A percentile compares a stretch with the other conserved stretches of the same genome.
These are phyloP conservation scores for Danio choprae DNA, from an alignment of 2,797 vertebrate species.

Conservation along the genomic window DNA sequence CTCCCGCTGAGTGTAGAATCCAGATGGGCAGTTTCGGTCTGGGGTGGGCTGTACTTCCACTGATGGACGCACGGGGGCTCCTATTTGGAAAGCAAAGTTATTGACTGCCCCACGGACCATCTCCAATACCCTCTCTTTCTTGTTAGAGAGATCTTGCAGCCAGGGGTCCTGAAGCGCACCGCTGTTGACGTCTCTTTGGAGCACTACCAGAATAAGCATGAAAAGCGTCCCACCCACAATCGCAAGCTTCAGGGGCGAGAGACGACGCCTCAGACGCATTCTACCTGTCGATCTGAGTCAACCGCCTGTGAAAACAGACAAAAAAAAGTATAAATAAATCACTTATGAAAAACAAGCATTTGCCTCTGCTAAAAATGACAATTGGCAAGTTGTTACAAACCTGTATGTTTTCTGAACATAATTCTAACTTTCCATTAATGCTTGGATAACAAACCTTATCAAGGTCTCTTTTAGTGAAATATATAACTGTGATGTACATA, in stretches of 20 bases:
- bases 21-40: constrained; percentile 78
- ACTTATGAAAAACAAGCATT: neutral
- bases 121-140: constrained; percentile 83
- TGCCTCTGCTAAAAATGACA: too few species aligned
- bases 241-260: constrained; percentile 83
- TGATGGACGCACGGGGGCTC: constrained; percentile 77
- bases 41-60: constrained; percentile 57
- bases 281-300: constrained; percentile 27
- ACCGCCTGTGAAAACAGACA: constrained; percentile 14
- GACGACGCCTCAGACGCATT: constrained; percentile 86
- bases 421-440: too few species aligned
- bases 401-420: too few species aligned
- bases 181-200: constrained; percentile 79
- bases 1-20: constrained; percentile 84
- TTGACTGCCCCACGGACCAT: constrained; percentile 88
- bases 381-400: too few species aligned
- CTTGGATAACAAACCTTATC: too few species aligned
- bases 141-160: constrained; percentile 85
- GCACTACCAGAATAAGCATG: constrained; percentile 86
- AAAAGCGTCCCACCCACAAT: constrained; percentile 82
- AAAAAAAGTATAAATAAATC: neutral
- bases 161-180: constrained; percentile 81
- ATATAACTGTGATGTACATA: too few species aligned
- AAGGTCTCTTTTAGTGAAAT: too few species aligned
- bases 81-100: constrained; percentile 91